Conservation (phyloP, 2,888 invertebrate genomes). For the Lasiommata megera region DNA sequence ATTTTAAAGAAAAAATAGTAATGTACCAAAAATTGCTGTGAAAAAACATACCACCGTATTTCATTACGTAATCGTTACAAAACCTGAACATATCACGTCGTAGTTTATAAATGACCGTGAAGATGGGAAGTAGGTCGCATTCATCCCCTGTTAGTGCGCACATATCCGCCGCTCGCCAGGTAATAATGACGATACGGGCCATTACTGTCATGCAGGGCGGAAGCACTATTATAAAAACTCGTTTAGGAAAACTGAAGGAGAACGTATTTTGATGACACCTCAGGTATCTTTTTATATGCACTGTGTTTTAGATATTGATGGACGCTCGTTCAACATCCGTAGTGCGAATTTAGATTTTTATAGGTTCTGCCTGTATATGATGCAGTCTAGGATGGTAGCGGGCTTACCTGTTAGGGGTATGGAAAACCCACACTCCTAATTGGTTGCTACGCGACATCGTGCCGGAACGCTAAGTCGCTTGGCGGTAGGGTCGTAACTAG, state of each 20-base stretch:
- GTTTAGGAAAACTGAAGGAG: too few species aligned
- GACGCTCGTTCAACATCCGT: too few species aligned
- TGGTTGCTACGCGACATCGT: background rate
- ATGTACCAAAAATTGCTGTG: too few species aligned
- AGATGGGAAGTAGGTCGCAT: constrained; percentile 9
- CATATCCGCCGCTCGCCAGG: constrained; percentile 22
- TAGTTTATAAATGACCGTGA: constrained; percentile 3
- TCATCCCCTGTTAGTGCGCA: constrained; percentile 21
- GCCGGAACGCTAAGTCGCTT: background rate
- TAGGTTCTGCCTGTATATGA: too few species aligned
- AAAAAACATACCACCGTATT: background rate
- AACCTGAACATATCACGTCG: background rate
- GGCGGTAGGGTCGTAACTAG: background rate
- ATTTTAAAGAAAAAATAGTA: too few species aligned
- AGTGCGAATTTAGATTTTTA: too few species aligned
- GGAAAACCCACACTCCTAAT: too few species aligned
- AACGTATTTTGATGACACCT: too few species aligned
- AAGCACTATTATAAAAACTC: background rate
- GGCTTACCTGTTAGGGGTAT: too few species aligned
- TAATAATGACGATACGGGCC: constrained; percentile 25
- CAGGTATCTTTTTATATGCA: too few species aligned
- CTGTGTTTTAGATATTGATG: too few species aligned
- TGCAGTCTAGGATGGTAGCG: too few species aligned
- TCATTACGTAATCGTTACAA: background rate
- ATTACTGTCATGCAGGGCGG: constrained; percentile 21